phyloP scores from a whole-genome alignment of 2,113 vertebrate species.

The Otocyon megalotis region DNA sequence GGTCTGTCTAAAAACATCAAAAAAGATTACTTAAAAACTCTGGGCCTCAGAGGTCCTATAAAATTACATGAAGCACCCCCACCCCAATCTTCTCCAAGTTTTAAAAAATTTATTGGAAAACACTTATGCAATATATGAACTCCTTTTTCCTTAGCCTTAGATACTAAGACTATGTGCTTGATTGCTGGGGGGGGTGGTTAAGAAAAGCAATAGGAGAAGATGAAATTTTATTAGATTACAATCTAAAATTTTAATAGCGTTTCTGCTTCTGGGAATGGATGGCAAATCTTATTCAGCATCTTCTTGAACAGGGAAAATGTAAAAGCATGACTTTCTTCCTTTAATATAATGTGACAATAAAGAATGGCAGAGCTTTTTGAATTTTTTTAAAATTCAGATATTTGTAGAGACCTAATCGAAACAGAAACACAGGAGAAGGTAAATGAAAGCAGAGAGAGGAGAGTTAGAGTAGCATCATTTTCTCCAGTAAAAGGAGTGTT shows the following conservation, averaged over 20 bases:
- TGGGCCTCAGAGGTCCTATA: conserved; percentile 86
- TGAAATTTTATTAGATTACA: conserved; percentile 81
- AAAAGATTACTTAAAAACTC: conserved; percentile 90
- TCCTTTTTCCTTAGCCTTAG: conserved; percentile 57
- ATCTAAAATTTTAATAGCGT: conserved; percentile 79
- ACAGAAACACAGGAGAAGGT: not conserved
- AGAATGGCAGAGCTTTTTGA: not conserved
- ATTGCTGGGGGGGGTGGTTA: conserved; percentile 52
- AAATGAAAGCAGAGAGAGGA: not conserved
- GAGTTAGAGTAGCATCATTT: not conserved
- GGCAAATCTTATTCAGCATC: conserved; percentile 72
- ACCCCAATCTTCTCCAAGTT: conserved; percentile 66
- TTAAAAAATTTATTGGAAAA: conserved; percentile 84
- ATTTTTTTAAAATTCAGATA: conserved; percentile 35
- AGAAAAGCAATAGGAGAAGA: conserved; percentile 62
- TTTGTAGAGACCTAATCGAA: conserved; percentile 29
- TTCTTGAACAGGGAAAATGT: conserved; percentile 61
- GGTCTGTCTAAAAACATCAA: conserved; percentile 89
- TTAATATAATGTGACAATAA: conserved; percentile 66
- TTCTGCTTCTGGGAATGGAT: conserved; percentile 74
- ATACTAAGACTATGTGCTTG: conserved; percentile 48
- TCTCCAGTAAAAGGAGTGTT: not conserved
- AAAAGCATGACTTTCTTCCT: conserved; percentile 34
- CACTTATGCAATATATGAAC: conserved; percentile 75
- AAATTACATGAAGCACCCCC: conserved; percentile 75